Evolutionary conservation across 2,797 vertebrate genomes (phyloP).

Genomic region (Enteromius mattozi): DNA sequence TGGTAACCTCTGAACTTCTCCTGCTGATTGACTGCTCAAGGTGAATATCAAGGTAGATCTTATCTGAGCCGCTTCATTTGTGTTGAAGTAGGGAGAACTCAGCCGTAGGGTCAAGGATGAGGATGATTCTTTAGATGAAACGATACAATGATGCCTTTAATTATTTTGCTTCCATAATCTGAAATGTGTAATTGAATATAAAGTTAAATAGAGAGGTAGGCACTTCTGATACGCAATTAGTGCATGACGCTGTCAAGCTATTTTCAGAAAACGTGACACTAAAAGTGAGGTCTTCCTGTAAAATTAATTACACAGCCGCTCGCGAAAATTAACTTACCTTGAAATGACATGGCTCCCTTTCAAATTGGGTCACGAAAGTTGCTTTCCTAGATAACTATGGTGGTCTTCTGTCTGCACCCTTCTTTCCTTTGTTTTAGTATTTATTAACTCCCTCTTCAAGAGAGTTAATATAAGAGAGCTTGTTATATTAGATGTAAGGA

Average conservation of each 20-base stretch:
- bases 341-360: slow-evolving; percentile 44
- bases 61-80: background rate
- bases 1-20: slow-evolving; percentile 38
- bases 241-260: slow-evolving; percentile 29
- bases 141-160: slow-evolving; percentile 4
- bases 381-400: slow-evolving; percentile 10
- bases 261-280: slow-evolving; percentile 43
- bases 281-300: slow-evolving; percentile 26
- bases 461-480: background rate
- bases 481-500: background rate
- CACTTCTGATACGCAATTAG: slow-evolving; percentile 25
- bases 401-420: slow-evolving; percentile 11
- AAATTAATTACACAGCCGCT: slow-evolving; percentile 48
- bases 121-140: background rate
- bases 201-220: slow-evolving; percentile 21
- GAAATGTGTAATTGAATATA: slow-evolving; percentile 21
- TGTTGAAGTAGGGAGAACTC: background rate
- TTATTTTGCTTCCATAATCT: slow-evolving; percentile 1
- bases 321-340: slow-evolving; percentile 32
- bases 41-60: slow-evolving; percentile 44
- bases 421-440: slow-evolving; percentile 13
- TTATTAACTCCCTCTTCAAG: slow-evolving; percentile 11
- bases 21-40: slow-evolving; percentile 44
- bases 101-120: background rate
- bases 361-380: slow-evolving; percentile 43